Percentiles rank a stretch among this genome's conserved stretches.
These are phyloP conservation scores for Acanthosoma haemorrhoidale DNA, from an alignment of 2,888 invertebrate species.

Conservation along the genomic window DNA sequence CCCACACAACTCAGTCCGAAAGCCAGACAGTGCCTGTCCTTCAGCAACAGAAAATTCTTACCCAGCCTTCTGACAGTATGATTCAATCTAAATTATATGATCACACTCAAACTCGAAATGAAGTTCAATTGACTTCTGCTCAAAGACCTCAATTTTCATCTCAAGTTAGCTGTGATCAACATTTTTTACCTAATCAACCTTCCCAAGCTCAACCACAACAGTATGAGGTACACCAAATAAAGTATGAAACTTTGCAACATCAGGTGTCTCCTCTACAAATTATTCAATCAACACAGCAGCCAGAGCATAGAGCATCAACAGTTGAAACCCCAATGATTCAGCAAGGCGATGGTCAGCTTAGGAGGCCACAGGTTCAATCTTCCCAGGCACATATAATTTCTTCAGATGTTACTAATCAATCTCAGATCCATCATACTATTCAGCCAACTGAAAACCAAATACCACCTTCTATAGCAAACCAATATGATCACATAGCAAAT, in stretches of 20 bases:
- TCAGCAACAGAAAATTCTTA: background rate
- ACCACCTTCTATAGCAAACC: background rate
- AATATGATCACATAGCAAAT: background rate
- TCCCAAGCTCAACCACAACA: background rate
- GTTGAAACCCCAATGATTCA: conserved; percentile 30
- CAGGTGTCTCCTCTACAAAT: background rate
- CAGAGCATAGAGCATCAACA: conserved; percentile 23
- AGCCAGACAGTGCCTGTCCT: conserved; percentile 19
- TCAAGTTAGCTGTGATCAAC: conserved; percentile 3
- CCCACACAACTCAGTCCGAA: background rate
- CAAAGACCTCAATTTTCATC: background rate
- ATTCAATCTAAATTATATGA: conserved; percentile 10
- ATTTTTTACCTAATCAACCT: background rate
- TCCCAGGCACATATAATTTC: background rate
- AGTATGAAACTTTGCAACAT: background rate
- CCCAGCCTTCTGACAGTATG: background rate
- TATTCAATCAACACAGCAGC: background rate
- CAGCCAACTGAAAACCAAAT: background rate
- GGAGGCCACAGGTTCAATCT: background rate
- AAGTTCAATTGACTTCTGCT: background rate
- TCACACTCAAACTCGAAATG: conserved; percentile 26
- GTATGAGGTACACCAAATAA: background rate
- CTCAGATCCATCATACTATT: background rate
- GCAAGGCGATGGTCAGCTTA: conserved; percentile 1
- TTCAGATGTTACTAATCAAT: background rate